Evolutionary conservation across 2,113 vertebrate species (phyloP), one percentile per base, ranked within the genome.

Genomic region (Clarias batrachus): DNA sequence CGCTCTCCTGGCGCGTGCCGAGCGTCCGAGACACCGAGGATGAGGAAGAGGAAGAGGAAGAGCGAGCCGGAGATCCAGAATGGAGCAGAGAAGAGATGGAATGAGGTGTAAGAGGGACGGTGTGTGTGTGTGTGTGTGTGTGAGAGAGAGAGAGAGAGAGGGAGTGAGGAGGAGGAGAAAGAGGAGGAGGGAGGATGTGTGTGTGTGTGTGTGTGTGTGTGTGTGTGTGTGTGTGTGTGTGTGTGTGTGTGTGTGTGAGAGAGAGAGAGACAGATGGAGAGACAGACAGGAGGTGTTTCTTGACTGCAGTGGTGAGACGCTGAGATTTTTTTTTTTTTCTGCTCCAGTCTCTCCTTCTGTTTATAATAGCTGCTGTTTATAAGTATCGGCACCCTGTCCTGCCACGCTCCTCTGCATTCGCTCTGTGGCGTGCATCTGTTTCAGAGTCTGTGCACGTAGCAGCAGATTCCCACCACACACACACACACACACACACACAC

Each of bases 361-460:
- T 66, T 9, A 4, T 82, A 82, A 48, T 82, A 82, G 62, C 80
- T 41, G 21, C 21, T 66, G 80, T 65, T 41, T 65, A 82, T 65
- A 82, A 82, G 60, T 82, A 63, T 82, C 14, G 12, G 60, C 57
- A 66, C 60, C 80, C 60, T 6, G 1, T 82, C 80, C 33, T 82
- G 30, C 80, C 80, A 82, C 2, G 16, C 60, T 82, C 37, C 25
- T 82, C 62, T 65, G 80, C 80, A 82, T 82, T 66, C 37, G 3
- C 17, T 82, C 33, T 66, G 37, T 82, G 80, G 14, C 25, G 3
- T 52, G 23, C 62, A 52, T 66, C 80, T 82, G 80, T 66, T 82
- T 82, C 60, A 82, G 23, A 82, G 60, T 82, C 80, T n/a, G 37
- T 82, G 62, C 80, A 82, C 80, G 80, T 82, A 82, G 80, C 60